Conservation (phyloP, 2,888 invertebrate genomes). For the Ganaspis brasiliensis region DNA sequence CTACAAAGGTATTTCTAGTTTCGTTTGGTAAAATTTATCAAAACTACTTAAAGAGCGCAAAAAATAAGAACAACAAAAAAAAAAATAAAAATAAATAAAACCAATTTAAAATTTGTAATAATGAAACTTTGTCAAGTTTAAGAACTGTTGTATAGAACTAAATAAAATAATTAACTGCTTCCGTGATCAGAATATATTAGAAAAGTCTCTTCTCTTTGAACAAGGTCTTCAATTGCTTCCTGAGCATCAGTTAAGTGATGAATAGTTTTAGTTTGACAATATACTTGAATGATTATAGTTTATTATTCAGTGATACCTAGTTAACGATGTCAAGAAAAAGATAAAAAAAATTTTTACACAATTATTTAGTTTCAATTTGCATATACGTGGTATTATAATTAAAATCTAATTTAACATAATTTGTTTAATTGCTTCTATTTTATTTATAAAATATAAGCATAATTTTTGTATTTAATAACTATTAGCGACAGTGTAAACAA, state of each 20-base stretch:
- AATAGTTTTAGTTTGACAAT: not conserved
- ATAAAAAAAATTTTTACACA: too few species aligned
- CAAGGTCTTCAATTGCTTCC: slow-evolving; percentile 3
- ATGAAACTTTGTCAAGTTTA: not conserved
- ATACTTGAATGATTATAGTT: not conserved
- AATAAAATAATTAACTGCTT: slow-evolving; percentile 4
- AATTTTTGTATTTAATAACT: too few species aligned
- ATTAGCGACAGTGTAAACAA: too few species aligned
- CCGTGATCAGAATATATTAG: not conserved
- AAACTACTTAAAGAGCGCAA: too few species aligned
- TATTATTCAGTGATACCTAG: not conserved
- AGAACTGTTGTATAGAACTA: not conserved
- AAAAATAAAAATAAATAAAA: not conserved
- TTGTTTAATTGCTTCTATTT: too few species aligned
- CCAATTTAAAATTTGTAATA: not conserved
- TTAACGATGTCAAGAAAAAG: not conserved
- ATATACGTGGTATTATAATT: too few species aligned
- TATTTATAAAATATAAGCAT: too few species aligned
- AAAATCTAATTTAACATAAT: too few species aligned
- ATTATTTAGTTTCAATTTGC: too few species aligned
- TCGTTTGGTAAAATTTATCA: too few species aligned
- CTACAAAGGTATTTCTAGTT: too few species aligned
- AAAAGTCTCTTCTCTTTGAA: slow-evolving; percentile 7
- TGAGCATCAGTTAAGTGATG: not conserved
- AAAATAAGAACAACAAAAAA: not conserved